Base-by-base conservation (phyloP, 2,888 invertebrate genomes). In the Drosophila neotestacea region DNA sequence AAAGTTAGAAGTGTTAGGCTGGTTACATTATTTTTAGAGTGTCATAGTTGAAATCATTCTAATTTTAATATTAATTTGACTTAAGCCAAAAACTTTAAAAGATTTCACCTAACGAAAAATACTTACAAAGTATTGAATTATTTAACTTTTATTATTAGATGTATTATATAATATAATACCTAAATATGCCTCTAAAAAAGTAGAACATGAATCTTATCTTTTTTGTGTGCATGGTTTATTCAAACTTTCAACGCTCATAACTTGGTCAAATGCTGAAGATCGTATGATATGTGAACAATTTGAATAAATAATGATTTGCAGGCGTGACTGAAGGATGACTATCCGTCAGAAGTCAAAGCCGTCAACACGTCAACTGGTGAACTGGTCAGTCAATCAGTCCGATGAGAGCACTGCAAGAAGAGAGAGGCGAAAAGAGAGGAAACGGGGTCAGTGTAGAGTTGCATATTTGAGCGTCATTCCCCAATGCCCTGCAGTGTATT, bases 401-500 rank as follows among this genome's bases (percentile, higher is more conserved):
- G 46, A 7, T 4, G 16, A 34, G 28, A 44, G 2, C 38, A 27
- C 36, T 10, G 7, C 0, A 5, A 30, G 30, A 30, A 30, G 30
- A 7, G 30, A 32, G 7, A 32, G 32, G 6, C 2, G 32, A 6
- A 16, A 0, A 5, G 4, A 0, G 7, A 1, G 1, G 42, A 4
- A 48, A 30, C 4, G 51, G 13, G 39, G 42, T 36, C 22, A 28
- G 56, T 16, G 56, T 9, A n/a, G 27, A 56, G 46, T 30, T 61
- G 47, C 70, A 71, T 69, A 52, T 52, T 46, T 36, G 41, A 60
- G 30, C 70, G 30, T 44, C 32, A 47, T 58, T 36, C 6, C n/a
- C 30, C 56, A 54, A 36, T 47, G 36, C 46, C 73, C 67, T 59
- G 54, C 34, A 51, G 74, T 42, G 44, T 46, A 46, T 56, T 30